Evolutionary conservation across 1,140 invertebrate species (phyloP), one percentile per base, ranked within the genome.

Genomic region (Parapsyche elsis): DNA sequence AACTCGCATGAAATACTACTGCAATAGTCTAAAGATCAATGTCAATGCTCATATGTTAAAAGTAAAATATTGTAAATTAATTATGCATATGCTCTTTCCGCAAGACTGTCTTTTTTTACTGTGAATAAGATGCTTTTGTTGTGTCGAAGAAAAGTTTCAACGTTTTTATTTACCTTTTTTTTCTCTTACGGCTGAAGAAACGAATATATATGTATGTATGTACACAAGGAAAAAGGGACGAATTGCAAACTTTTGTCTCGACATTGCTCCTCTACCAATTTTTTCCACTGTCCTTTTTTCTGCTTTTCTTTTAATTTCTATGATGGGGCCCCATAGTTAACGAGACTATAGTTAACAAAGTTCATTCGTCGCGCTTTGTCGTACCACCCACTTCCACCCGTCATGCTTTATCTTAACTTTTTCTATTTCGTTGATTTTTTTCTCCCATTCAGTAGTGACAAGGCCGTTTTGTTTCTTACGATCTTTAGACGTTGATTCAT

Each of bases 331-430:
- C 30, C 49, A 53, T 53, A 53, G 49, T 53, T 53, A 53, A 53
- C 49, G 49, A 53, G 61, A 26, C 70, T 30, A 71, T 71, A 71
- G 70, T 71, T 71, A 71, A 19, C 70, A 71, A 71, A 71, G 70
- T 71, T 71, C 24, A 71, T 45, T 71, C 70, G 70, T 12, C 23
- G 30, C 26, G 38, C 38, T 71, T 71, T 71, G 70, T 71, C 26
- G 7, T 71, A 71, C 30, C 26, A 14, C 38, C 30, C 26, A 14
- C 38, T 2, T 71, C 70, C 16, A 12, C 49, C 16, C 16, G 49
- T 53, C 10, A 5, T 12, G 12, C 16, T 53, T 53, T 53, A 53
- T 53, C 49, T 53, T 53, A 71, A 71, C 70, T 71, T 71, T 71
- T 71, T 71, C 70, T 71, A 71, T 71, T 71, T 71, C 9, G 24